Evolutionary conservation across 2,888 invertebrate species (phyloP), one percentile per base, ranked within the genome.

Genomic region (Nezara viridula): DNA sequence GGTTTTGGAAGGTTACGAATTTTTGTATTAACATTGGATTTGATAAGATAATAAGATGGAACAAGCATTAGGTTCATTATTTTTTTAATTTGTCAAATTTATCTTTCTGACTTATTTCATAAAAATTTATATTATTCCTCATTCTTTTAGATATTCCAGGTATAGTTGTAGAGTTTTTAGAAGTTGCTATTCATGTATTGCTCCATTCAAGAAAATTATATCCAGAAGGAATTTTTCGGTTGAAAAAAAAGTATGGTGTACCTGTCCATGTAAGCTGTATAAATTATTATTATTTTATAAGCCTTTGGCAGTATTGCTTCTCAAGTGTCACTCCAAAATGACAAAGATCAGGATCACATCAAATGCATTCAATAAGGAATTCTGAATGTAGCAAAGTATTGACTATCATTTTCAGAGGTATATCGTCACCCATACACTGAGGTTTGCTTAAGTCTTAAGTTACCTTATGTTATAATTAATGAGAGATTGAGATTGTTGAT

Each of bases 111-210:
- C 14, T 27, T 60, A 19, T 14, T 50, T 50, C 5, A 14, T 24
- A 0, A 16, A 27, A 27, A 27, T 60, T 27, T 0, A 27, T n/a
- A 60, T 27, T 52, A 0, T 52, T 40, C 6, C 14, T 55, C 12
- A 52, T 52, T 52, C 32, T 44, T 88, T 77, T 47, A 92, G 95
- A 94, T 92, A 93, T 93, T 89, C 91, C 93, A 50, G 95, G 95
- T 91, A 93, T 96, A 88, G 92, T 95, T n/a, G 91, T 95, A 89
- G 96, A 96, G 93, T 96, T 96, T 92, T 92, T 96, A 47, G 94
- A 95, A 92, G 94, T 96, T 44, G 94, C 95, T 0, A 94, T 96
- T 90, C 95, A 96, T 91, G 94, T 93, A 89, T 94, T 96, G 89
- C 92, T 96, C 10, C 95, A 94, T 91, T 93, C 94, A 89, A 92